Evolutionary conservation across 1,140 invertebrate genomes (phyloP), one percentile per base, ranked within the genome.

Genomic region (Plodia interpunctella): DNA sequence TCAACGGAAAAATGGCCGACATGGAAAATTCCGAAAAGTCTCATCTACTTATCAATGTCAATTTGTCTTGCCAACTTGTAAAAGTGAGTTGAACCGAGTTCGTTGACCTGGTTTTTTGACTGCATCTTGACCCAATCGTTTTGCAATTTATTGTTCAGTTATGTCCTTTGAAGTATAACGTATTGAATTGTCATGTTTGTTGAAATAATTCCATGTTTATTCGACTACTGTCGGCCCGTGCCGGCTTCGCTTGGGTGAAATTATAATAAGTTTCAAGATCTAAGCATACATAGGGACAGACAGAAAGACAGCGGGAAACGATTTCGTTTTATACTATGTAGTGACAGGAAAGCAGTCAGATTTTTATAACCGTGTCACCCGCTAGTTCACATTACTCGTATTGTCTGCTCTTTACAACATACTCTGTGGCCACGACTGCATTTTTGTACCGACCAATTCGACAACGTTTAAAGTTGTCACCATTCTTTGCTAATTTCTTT

Each of bases 381-480:
- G n/a, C n/a, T n/a, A n/a, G n/a, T n/a, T n/a, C n/a, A n/a, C n/a
- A n/a, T n/a, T n/a, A n/a, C n/a, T 10, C n/a, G 1, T 44, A 44
- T 11, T 10, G n/a, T 44, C 9, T 44, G 38, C 15, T 44, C 38
- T 44, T 13, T 44, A 44, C 38, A 44, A 44, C 1, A 2, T 3
- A 44, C 13, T 44, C 38, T 5, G 30, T 32, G 30, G 10, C 15
- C n/a, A 15, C 38, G 38, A 10, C 38, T 44, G 13, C 15, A 13
- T 35, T 15, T 44, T 15, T 10, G 38, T 1, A 44, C 13, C 5
- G 13, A 44, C 2, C 38, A 44, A 44, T 15, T 44, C 38, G 30
- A 32, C 38, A 44, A 44, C 38, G 38, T 44, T 44, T 44, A 44
- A 44, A 44, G 15, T 44, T 44, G 38, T 44, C 38, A 44, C 38